phyloP scores from a whole-genome alignment of 2,888 invertebrate species.

The Protula sp. region DNA sequence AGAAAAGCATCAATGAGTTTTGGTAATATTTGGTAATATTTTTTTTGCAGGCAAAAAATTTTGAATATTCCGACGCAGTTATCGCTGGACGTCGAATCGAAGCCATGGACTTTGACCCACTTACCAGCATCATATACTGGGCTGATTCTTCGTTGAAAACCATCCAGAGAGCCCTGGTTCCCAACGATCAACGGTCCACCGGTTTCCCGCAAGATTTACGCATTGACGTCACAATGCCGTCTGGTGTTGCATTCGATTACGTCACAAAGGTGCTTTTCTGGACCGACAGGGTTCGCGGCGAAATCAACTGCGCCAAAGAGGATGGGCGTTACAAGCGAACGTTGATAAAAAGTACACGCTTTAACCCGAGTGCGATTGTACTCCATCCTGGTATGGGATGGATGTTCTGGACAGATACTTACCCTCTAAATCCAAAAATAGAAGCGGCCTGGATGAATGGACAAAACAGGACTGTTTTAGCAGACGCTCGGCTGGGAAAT shows the following conservation, averaged over 20 bases:
- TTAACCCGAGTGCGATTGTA: conserved; percentile 73
- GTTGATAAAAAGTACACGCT: conserved; percentile 73
- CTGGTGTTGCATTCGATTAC: conserved; percentile 89
- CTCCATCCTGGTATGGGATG: conserved; percentile 63
- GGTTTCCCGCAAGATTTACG: conserved; percentile 82
- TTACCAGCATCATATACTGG: conserved; percentile 72
- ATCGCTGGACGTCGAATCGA: conserved; percentile 82
- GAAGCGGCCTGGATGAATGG: conserved; percentile 98
- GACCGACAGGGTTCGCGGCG: conserved; percentile 66
- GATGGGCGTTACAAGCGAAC: conserved; percentile 53
- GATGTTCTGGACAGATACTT: conserved; percentile 92
- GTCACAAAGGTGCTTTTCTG: conserved; percentile 87
- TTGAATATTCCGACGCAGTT: conserved; percentile 63
- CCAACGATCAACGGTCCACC: conserved; percentile 58
- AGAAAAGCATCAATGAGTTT: too few species aligned
- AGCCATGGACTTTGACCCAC: conserved; percentile 83
- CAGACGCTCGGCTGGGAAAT: conserved; percentile 57
- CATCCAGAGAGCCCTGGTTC: conserved; percentile 85
- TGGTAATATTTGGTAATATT: neutral
- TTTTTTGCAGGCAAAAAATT: conserved; percentile 25
- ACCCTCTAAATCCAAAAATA: conserved; percentile 78
- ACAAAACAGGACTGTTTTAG: conserved; percentile 71
- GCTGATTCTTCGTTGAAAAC: conserved; percentile 83
- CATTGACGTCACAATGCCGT: conserved; percentile 62
- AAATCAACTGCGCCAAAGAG: conserved; percentile 43